These are phyloP conservation scores for Aegithalos caudatus DNA, from an alignment of 2,113 vertebrate species.

Conservation along the genomic window DNA sequence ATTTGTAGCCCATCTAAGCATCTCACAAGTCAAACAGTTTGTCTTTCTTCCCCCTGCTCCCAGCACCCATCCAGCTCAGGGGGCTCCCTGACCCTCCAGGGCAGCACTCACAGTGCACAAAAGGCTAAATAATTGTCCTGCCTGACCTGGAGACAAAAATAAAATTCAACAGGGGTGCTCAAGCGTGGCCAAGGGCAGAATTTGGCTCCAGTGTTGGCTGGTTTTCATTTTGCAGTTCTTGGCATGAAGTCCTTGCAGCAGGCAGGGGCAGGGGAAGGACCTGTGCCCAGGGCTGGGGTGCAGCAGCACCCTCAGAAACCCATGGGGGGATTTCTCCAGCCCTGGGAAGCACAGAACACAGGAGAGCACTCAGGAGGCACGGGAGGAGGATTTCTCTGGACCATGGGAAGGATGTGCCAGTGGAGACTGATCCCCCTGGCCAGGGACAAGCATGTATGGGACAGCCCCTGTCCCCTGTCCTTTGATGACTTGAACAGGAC, in stretches of 20 bases:
- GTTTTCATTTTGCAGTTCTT: neutral
- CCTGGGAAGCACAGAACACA: neutral
- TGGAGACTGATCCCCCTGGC: neutral
- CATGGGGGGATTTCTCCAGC: neutral
- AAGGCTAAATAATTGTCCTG: neutral
- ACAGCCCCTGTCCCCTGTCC: neutral
- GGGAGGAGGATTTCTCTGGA: neutral
- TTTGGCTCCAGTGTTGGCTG: neutral
- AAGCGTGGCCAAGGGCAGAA: neutral
- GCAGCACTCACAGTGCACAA: fast-evolving
- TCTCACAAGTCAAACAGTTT: slow-evolving; percentile 40
- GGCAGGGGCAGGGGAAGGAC: neutral
- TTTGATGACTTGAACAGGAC: neutral
- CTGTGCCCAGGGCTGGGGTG: neutral
- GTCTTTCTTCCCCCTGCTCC: slow-evolving; percentile 16
- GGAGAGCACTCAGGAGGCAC: fast-evolving
- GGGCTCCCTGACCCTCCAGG: neutral
- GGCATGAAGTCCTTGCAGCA: neutral
- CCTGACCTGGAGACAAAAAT: neutral
- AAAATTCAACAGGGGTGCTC: neutral
- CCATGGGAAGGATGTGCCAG: fast-evolving
- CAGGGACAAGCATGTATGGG: fast-evolving
- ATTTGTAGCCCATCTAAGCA: slow-evolving; percentile 52
- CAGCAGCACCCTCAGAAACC: neutral
- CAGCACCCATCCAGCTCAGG: neutral